A percentile compares a stretch with the other conserved stretches of the same genome.
phyloP scores from a whole-genome alignment of 2,797 vertebrate genomes.

The Paramormyrops hopkinsi region DNA sequence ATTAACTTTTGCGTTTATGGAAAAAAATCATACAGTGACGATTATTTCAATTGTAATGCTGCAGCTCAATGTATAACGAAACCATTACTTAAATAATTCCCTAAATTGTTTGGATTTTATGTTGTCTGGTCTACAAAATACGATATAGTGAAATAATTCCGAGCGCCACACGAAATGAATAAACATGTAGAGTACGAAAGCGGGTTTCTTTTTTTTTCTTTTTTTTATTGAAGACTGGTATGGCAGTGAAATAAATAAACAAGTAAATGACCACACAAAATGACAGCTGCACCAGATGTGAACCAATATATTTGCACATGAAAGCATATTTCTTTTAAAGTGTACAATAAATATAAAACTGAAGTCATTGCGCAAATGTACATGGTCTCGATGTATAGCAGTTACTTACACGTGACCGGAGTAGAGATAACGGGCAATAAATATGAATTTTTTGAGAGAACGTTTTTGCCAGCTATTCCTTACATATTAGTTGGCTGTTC shows the following conservation, averaged over 20 bases:
- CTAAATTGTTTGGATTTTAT: not conserved
- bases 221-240: conserved; percentile 90
- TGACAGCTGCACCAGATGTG: conserved; percentile 64
- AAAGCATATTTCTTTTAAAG: conserved; percentile 58
- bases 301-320: conserved; percentile 60
- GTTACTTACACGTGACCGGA: conserved; percentile 56
- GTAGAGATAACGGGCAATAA: conserved; percentile 70
- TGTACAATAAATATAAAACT: conserved; percentile 81
- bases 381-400: conserved; percentile 49
- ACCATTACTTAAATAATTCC: not conserved
- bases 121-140: not conserved
- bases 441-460: conserved; percentile 60
- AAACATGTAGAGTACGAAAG: conserved; percentile 73
- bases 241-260: conserved; percentile 98
- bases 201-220: conserved; percentile 68
- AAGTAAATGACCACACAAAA: conserved; percentile 72
- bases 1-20: not conserved
- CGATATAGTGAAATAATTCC: not conserved
- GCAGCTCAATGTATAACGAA: not conserved
- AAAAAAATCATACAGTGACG: not conserved
- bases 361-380: conserved; percentile 60
- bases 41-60: not conserved
- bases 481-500: conserved; percentile 44
- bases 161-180: conserved; percentile 12
- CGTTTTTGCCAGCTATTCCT: conserved; percentile 44